Evolutionary conservation across 2,113 vertebrate genomes (phyloP), one percentile per base, ranked within the genome.

Genomic region (Etheostoma spectabile): DNA sequence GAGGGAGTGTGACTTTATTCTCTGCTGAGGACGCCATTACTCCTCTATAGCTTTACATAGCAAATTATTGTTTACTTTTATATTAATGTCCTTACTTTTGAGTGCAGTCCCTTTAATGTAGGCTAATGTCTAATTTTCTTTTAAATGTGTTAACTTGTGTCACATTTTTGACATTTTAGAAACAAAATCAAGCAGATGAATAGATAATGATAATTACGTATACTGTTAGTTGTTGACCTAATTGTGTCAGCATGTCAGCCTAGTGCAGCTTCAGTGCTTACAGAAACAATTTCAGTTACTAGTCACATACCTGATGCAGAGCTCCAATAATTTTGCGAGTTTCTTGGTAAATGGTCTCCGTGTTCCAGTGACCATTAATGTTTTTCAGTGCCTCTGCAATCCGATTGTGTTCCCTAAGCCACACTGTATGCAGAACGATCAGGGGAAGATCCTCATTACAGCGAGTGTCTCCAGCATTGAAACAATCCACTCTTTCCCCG

Each of bases 371-470:
- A 8, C 53, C 0, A 0, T 99, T 99, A 27, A 97, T 91, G n/a
- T 12, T 69, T 55, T 86, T 94, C 74, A 99, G 88, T 7, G 74
- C 70, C 0, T 84, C 77, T 3, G 96, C 97, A 67, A 99, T 84
- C 13, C 96, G 96, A 84, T 99, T 99, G 93, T 99, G 98, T 82
- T 99, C 97, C 16, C 98, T 92, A 48, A 98, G 86, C 97, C 98
- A 99, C 63, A 99, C 86, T 0, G 96, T 98, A 81, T 99, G 98
- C 82, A 99, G 52, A 21, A 93, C 81, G 0, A 94, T 70, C 77
- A 99, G 93, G 3, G 96, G 92, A 0, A 96, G 92, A 1, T 95
- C 95, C 92, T 99, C 98, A 0, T 95, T 98, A 76, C 95, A 95
- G 1, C 98, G 94, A 60, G 93, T 93, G 88, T 99, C 98, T 52